Evolutionary conservation across 2,113 vertebrate species (phyloP).

Genomic region (Chascanopsetta lugubris): DNA sequence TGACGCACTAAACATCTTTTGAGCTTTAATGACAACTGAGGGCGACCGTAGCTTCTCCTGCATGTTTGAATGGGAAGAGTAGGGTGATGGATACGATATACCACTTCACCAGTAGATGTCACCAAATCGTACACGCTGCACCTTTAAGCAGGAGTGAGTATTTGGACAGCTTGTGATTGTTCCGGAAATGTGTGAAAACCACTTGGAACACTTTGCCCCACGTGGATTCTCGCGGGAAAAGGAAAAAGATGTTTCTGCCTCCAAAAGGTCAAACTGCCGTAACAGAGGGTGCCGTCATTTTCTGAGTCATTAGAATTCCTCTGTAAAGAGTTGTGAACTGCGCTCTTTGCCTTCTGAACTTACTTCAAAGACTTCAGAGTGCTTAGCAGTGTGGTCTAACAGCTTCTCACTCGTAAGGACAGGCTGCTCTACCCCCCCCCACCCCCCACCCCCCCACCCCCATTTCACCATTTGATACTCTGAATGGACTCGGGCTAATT

Average conservation of each 20-base stretch:
- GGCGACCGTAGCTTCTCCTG: too few relatives aligned
- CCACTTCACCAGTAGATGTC: too few relatives aligned
- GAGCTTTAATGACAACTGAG: too few relatives aligned
- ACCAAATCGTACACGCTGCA: too few relatives aligned
- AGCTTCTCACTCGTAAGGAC: slow-evolving; percentile 62
- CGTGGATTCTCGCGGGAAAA: slow-evolving; percentile 24
- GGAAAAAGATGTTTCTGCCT: slow-evolving; percentile 33
- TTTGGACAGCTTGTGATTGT: not conserved
- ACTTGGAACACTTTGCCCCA: slow-evolving; percentile 17
- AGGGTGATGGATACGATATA: too few relatives aligned
- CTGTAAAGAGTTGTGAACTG: slow-evolving; percentile 54
- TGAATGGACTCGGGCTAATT: slow-evolving; percentile 79
- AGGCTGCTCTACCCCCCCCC: slow-evolving; percentile 67
- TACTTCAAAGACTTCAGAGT: slow-evolving; percentile 63
- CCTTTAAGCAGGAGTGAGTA: too few relatives aligned
- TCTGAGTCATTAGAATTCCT: slow-evolving; percentile 44
- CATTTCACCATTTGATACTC: slow-evolving; percentile 75
- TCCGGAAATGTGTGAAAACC: not conserved
- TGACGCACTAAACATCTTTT: too few relatives aligned
- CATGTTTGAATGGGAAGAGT: too few relatives aligned
- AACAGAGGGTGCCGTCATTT: slow-evolving; percentile 43
- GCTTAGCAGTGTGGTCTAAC: slow-evolving; percentile 60
- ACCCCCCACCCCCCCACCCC: slow-evolving; percentile 67
- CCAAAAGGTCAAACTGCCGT: slow-evolving; percentile 54
- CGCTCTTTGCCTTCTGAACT: slow-evolving; percentile 68